These are phyloP conservation scores for Spodoptera littoralis DNA, from an alignment of 2,888 invertebrate genomes.

Conservation along the genomic window DNA sequence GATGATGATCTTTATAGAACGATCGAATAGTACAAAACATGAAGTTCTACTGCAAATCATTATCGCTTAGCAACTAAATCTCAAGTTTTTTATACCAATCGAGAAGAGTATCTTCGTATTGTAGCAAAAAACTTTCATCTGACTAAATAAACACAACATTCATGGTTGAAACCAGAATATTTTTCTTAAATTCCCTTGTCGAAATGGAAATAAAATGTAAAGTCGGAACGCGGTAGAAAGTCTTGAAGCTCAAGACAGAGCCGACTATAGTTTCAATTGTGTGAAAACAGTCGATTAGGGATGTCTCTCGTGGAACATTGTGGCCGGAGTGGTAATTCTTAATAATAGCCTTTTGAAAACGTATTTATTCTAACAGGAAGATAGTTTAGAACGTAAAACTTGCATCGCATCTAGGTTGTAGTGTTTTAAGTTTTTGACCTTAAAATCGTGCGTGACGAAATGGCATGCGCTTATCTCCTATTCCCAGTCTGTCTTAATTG, in stretches of 20 bases:
- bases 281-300: constrained; percentile 51
- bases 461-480: too few relatives aligned
- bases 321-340: constrained; percentile 42
- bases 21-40: too few relatives aligned
- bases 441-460: too few relatives aligned
- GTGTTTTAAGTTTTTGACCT: neutral
- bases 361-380: constrained; percentile 12
- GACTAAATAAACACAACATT: constrained; percentile 2
- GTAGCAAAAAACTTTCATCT: too few relatives aligned
- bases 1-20: too few relatives aligned
- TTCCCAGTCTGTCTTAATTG: too few relatives aligned
- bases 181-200: constrained; percentile 8
- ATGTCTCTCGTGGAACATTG: constrained; percentile 36
- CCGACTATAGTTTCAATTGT: constrained; percentile 50
- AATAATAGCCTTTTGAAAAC: constrained; percentile 43
- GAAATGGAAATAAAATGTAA: constrained; percentile 45
- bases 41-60: too few relatives aligned
- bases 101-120: too few relatives aligned
- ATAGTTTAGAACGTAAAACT: constrained; percentile 6
- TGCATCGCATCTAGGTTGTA: neutral
- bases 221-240: constrained; percentile 29
- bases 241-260: constrained; percentile 15
- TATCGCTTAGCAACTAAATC: too few relatives aligned
- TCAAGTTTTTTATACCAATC: neutral
- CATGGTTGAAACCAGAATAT: constrained; percentile 21